Evolutionary conservation across 1,140 invertebrate genomes (phyloP).

Genomic region (Temnothorax curvispinosus): DNA sequence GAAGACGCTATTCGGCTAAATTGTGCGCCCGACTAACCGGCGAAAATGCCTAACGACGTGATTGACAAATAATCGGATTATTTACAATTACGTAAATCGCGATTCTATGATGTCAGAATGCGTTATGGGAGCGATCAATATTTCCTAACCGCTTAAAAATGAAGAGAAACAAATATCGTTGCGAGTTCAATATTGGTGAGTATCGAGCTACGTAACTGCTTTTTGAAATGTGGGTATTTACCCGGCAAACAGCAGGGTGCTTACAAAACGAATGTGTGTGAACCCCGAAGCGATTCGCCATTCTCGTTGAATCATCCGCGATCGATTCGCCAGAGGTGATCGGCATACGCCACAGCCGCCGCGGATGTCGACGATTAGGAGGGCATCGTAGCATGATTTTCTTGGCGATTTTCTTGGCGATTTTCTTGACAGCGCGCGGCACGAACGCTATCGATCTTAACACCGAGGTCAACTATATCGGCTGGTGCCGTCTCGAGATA

Average conservation of each 20-base stretch:
- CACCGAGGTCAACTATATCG: not conserved
- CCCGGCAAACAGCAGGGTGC: not conserved
- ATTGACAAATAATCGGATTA: not conserved
- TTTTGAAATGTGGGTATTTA: constrained; percentile 9
- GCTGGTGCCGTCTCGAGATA: constrained; percentile 36
- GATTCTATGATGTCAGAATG: too few relatives aligned
- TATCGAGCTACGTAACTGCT: not conserved
- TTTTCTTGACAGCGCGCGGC: not conserved
- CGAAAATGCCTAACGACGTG: not conserved
- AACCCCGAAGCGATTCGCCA: not conserved
- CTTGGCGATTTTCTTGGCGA: not conserved
- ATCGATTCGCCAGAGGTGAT: not conserved
- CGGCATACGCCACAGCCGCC: not conserved
- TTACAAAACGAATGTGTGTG: not conserved
- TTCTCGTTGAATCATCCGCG: not conserved
- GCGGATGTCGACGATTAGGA: constrained; percentile 11
- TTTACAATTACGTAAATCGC: not conserved
- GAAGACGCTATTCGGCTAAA: constrained; percentile 33
- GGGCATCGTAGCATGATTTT: not conserved
- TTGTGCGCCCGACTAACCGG: not conserved
- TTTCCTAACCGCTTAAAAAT: not conserved
- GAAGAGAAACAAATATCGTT: not conserved
- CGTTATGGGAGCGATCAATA: too few relatives aligned
- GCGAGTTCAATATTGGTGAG: not conserved
- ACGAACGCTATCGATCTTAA: constrained; percentile 46